Evolutionary conservation across 2,113 vertebrate genomes (phyloP), one percentile per base, ranked within the genome.

Genomic region (Leptocoma aspasia): DNA sequence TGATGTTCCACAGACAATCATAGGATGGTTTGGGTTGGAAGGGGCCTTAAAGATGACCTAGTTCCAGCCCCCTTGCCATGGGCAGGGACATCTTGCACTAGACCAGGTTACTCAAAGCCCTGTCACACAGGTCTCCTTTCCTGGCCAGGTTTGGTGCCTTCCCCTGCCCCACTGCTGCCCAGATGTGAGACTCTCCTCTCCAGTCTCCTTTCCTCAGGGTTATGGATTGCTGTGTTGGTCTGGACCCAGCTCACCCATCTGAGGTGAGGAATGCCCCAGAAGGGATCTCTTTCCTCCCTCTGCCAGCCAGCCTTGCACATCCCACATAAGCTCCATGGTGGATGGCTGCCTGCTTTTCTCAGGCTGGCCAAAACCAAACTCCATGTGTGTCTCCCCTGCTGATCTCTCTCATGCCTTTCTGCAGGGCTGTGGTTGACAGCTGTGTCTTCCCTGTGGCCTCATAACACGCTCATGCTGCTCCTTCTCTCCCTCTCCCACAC

Each of bases 381-480:
- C 33, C 1, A 2, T 54, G 65, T 33, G 47, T 31, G 16, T 54
- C 47, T 84, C 70, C 52, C 69, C 66, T 79, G 75, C 82, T 56
- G 82, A 94, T 64, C 53, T 31, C 16, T 3, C 72, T 77, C 45
- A 24, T 41, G 54, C 59, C 59, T 76, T 84, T 78, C 78, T 71
- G 35, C 37, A 42, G 85, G 82, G 73, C 93, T 82, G 72, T 63
- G 69, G 56, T 11, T 84, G 53, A 81, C 87, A 89, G 89, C 70
- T 82, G 81, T 16, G 9, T 82, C 90, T 75, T 93, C 81, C 52
- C 84, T 0, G 2, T 5, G 41, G 81, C 60, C 81, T 71, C 7
- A 1, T 70, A 75, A 84, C 1, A 14, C 0, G 4, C 35, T 75
- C 11, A 2, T 2, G 6, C 82, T 28, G 89, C 80, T 92, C 60